Conservation (phyloP, 2,797 vertebrate species). For the Pristis pectinata region DNA sequence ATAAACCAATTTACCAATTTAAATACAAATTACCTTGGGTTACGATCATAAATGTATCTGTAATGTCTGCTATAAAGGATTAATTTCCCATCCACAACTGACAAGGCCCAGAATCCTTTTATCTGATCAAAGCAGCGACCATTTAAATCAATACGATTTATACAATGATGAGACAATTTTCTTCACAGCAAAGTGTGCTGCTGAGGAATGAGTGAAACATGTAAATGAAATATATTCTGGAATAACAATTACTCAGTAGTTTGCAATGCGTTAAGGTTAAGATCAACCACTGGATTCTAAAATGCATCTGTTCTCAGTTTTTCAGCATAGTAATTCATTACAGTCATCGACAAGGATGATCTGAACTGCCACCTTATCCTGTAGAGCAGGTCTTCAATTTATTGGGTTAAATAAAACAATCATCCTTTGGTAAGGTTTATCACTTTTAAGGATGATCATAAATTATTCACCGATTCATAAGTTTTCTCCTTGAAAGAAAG, state of each 20-base stretch:
- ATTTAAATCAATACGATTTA: conserved; percentile 4
- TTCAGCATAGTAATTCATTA: not conserved
- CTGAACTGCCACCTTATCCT: not conserved
- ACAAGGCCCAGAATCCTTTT: conserved; percentile 18
- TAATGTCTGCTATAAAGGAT: not conserved
- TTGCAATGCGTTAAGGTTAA: not conserved
- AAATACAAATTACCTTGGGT: not conserved
- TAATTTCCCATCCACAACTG: conserved; percentile 24
- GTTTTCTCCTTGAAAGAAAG: not conserved
- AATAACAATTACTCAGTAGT: conserved; percentile 14
- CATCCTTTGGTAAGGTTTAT: conserved; percentile 5
- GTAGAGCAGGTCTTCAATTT: conserved; percentile 3
- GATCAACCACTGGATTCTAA: not conserved
- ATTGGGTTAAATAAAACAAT: not conserved
- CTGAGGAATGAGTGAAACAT: conserved; percentile 1
- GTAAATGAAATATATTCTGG: conserved; percentile 3
- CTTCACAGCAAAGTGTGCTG: not conserved
- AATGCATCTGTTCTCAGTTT: not conserved
- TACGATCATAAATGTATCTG: not conserved
- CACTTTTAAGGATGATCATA: not conserved
- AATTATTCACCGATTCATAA: not conserved
- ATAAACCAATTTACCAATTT: too few relatives aligned
- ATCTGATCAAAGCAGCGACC: not conserved
- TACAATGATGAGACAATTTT: not conserved
- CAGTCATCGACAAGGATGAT: not conserved